phyloP scores from a whole-genome alignment of 1,140 invertebrate genomes.

The Heliconius melpomene region DNA sequence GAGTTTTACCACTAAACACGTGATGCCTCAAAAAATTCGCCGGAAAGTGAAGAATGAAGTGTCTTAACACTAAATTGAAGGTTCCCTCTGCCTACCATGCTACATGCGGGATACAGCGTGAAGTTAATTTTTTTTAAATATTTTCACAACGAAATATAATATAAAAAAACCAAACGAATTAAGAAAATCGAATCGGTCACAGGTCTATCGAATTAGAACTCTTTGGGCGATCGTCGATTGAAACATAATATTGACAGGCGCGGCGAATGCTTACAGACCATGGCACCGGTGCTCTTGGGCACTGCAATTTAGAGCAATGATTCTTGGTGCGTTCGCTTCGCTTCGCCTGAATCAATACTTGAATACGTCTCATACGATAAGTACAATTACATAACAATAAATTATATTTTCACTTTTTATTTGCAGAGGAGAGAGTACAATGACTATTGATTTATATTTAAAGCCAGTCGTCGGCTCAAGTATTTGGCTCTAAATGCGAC shows the following conservation, averaged over 20 bases:
- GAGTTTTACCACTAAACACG: too few species aligned
- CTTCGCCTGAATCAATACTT: slow-evolving; percentile 21
- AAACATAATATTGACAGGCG: slow-evolving; percentile 39
- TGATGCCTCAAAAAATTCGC: too few species aligned
- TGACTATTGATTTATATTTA: background rate
- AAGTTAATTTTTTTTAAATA: background rate
- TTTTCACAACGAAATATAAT: background rate
- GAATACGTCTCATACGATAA: slow-evolving; percentile 14
- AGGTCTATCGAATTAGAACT: slow-evolving; percentile 22
- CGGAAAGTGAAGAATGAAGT: too few species aligned
- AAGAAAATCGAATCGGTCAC: background rate
- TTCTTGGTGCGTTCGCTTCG: slow-evolving; percentile 28
- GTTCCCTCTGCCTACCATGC: too few species aligned
- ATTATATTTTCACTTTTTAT: slow-evolving; percentile 3
- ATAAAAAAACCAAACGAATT: slow-evolving; percentile 1
- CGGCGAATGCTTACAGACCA: slow-evolving; percentile 33
- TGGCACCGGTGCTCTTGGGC: slow-evolving; percentile 28
- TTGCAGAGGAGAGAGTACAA: background rate
- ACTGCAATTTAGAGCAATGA: slow-evolving; percentile 38
- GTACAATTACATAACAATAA: slow-evolving; percentile 13
- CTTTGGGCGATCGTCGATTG: slow-evolving; percentile 30
- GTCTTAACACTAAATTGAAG: too few species aligned
- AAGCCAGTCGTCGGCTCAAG: too few species aligned
- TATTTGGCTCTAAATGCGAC: too few species aligned
- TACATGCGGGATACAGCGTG: too few species aligned